A percentile compares a stretch with the other conserved stretches of the same genome.
Conservation (phyloP, 1,140 invertebrate genomes). For the Panagrolaimus sp. region DNA sequence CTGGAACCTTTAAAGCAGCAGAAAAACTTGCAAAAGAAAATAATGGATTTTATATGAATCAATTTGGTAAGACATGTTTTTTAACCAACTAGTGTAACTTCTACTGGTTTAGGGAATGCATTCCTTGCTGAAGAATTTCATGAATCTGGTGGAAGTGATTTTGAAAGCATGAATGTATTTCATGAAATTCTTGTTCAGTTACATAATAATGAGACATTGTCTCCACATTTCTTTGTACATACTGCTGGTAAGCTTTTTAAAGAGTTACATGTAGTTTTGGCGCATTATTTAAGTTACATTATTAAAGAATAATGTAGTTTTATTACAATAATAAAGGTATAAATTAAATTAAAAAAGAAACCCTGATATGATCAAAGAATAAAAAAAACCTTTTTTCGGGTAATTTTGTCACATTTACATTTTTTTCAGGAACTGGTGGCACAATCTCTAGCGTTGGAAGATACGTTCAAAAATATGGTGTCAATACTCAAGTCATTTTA, state of each 20-base stretch:
- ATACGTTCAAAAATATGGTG: constrained; percentile 37
- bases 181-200: constrained; percentile 41
- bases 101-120: constrained; percentile 30
- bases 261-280: no score
- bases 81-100: no score
- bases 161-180: constrained; percentile 38
- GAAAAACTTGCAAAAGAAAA: constrained; percentile 33
- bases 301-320: no score
- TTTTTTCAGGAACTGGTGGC: constrained; percentile 33
- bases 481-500: constrained; percentile 34
- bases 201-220: constrained; percentile 15
- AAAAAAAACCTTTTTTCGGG: no score
- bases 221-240: constrained; percentile 42
- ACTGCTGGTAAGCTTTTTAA: constrained; percentile 23
- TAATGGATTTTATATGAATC: constrained; percentile 44
- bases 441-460: constrained; percentile 47
- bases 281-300: no score
- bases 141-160: constrained; percentile 17
- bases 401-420: no score
- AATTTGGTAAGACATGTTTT: constrained; percentile 19
- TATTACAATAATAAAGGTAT: no score
- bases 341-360: no score
- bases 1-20: constrained; percentile 25
- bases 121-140: constrained; percentile 41
- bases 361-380: no score